Evolutionary conservation across 2,888 invertebrate genomes (phyloP), one percentile per base, ranked within the genome.

Genomic region (Lottia gigantea): DNA sequence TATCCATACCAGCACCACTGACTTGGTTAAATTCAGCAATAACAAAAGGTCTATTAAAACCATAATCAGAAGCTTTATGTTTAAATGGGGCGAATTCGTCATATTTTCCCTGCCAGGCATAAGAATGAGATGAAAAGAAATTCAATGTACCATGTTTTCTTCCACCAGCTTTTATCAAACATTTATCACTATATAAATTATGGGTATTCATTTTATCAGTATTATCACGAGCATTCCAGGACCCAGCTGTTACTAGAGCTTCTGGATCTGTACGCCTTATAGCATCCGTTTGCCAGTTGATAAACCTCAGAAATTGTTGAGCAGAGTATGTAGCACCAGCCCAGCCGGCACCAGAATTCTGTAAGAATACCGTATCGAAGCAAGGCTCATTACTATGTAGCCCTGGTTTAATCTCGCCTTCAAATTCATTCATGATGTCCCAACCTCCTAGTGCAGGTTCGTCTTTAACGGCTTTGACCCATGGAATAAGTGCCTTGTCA

Each of bases 361-460:
- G 55, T 45, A 85, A 72, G 19, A 64, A 63, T 1, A 76, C 74
- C 1, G 83, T 82, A 73, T 85, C 83, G 49, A 76, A 78, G 62
- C 85, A 85, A 0, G 73, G 77, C 46, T 85, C 78, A 4, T 49
- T 66, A 73, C 73, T 75, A 14, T 72, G 65, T 25, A 71, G 62
- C 14, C 75, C 78, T 1, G 79, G 72, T 12, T 67, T 80, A 2
- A 83, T 66, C 67, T 78, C 75, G 11, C 84, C 84, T 63, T 85
- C 84, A 14, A 81, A 80, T 70, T 85, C 85, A 66, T 85, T 85
- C 62, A 83, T 80, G 62, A 85, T 79, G 62, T 85, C 85, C 83
- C 83, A 85, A 7, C 80, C 83, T 3, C 83, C 85, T 1, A 85
- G 79, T 16, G 82, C 82, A 1, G 80, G 82, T 45, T 80, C 75